Base-by-base conservation (phyloP, 2,113 vertebrate species). In the Gymnobelideus leadbeateri region DNA sequence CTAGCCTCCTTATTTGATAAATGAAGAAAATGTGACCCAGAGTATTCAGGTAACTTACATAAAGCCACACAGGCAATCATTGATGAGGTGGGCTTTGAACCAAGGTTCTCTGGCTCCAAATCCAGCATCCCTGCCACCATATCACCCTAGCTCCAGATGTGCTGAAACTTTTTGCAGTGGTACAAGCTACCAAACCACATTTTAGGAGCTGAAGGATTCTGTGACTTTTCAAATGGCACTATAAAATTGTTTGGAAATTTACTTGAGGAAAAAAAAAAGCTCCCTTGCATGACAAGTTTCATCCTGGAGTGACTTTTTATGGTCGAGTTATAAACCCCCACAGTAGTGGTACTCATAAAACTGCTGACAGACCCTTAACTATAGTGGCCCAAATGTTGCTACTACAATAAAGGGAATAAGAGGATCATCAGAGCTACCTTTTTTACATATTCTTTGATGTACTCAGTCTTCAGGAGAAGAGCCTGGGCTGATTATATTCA, bases 281-380 rank as follows among this genome's bases (percentile, higher is more conserved):
- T 97, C 92, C 93, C 53, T 96, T 97, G 95, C 93, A 97, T 93
- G 97, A 97, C 93, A 98, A 96, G 94, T 97, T 98, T 97, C 91
- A 94, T 97, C 97, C 93, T 10, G 8, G 91, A 97, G 89, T 50
- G 95, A 94, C 95, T 96, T 97, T 98, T 97, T 95, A 98, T 97
- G 96, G 94, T 94, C 11, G 91, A 97, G 92, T 98, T 98, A 97
- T 97, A 98, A 98, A 98, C 92, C 97, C 96, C 98, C 94, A 84
- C 91, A 97, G 94, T 54, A 96, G 94, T 61, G 93, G 91, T 93
- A 97, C 89, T 95, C 97, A 94, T 98, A 97, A 98, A 98, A 97
- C 89, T 93, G 55, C 96, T 92, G 47, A 93, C 91, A 97, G 92
- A 54, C 46, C 93, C 91, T 97, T 97, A 97, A 95, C 96, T 97